These are phyloP conservation scores for Sebastolobus alascanus DNA, from an alignment of 2,797 vertebrate genomes.

Conservation along the genomic window DNA sequence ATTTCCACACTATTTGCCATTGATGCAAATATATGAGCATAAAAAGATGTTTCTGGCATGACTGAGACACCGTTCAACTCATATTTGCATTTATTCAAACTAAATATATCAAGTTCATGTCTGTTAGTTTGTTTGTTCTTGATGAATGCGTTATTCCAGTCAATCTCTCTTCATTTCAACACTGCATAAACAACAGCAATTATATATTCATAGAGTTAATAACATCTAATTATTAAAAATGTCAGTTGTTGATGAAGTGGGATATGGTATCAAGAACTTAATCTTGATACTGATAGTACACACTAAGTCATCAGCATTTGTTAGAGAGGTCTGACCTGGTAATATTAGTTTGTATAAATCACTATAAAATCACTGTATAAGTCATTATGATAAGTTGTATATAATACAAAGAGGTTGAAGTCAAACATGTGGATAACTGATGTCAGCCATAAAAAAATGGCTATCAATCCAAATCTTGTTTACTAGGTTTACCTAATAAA, in stretches of 20 bases:
- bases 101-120: slow-evolving; percentile 3
- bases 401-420: background rate
- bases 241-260: background rate
- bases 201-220: background rate
- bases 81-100: slow-evolving; percentile 21
- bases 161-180: background rate
- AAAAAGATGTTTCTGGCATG: background rate
- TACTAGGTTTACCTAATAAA: background rate
- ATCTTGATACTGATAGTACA: background rate
- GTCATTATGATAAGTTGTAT: background rate
- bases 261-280: background rate
- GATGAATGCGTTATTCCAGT: background rate
- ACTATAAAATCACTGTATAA: background rate
- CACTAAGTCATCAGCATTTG: background rate
- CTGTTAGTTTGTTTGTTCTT: background rate
- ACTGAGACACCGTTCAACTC: background rate
- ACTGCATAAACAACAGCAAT: background rate
- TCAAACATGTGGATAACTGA: background rate
- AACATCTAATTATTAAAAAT: background rate
- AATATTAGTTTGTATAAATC: background rate
- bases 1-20: background rate
- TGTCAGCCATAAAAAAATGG: background rate
- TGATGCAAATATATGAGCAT: background rate
- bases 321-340: background rate
- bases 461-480: background rate